Percentiles rank a stretch among this genome's conserved stretches.
Conservation (phyloP, 2,797 vertebrate species). For the Pteropus rufus region DNA sequence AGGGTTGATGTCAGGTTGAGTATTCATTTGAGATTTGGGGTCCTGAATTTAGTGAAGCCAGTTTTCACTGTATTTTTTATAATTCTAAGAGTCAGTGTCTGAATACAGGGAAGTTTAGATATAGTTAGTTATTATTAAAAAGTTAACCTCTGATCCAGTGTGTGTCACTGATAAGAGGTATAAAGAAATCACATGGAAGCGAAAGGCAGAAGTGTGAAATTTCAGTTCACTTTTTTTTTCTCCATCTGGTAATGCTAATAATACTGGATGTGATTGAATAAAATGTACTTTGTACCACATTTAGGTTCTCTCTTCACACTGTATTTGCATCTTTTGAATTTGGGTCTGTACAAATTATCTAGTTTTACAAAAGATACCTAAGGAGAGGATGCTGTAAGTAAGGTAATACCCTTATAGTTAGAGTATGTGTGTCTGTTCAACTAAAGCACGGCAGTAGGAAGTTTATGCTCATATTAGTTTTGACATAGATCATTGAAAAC, state of each 20-base stretch:
- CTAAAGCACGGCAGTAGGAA: not conserved
- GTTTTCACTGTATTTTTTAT: not conserved
- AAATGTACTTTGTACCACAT: not conserved
- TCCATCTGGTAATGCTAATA: conserved; percentile 33
- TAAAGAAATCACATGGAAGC: conserved; percentile 11
- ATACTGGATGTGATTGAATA: not conserved
- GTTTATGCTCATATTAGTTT: not conserved
- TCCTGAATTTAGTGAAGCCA: not conserved
- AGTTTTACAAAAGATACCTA: not conserved
- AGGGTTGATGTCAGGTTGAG: not conserved
- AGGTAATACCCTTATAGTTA: not conserved
- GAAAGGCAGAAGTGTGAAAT: conserved; percentile 66
- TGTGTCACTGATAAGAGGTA: not conserved
- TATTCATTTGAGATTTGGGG: not conserved
- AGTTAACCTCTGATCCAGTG: not conserved
- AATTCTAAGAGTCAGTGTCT: not conserved
- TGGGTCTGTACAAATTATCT: not conserved
- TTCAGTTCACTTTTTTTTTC: conserved; percentile 62
- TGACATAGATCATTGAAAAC: not conserved
- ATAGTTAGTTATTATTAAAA: not conserved
- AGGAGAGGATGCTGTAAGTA: not conserved
- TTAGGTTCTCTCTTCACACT: not conserved
- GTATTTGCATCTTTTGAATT: conserved; percentile 30
- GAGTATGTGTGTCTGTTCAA: not conserved
- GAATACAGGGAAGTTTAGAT: not conserved